Base-by-base conservation (phyloP, 2,113 vertebrate species). In the Coptodon rendalli region DNA sequence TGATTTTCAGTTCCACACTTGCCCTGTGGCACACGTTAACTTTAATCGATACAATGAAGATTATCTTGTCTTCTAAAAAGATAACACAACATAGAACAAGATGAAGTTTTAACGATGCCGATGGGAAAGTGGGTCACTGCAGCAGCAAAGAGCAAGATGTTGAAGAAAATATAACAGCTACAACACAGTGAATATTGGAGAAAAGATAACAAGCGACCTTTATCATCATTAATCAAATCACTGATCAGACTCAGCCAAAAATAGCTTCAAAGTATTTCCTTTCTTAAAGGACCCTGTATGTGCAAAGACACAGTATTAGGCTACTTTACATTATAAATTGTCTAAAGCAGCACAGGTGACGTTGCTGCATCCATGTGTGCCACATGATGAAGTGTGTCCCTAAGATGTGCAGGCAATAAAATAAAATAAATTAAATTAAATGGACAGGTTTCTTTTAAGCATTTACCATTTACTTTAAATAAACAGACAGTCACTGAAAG, bases 81-180 rank as follows among this genome's bases (percentile, higher is more conserved):
- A 93, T 93, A 91, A 90, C 76, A 80, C 43, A 38, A 80, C 81
- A 82, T 68, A 48, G 83, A 82, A 80, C 57, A 56, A 71, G 79
- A 82, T 73, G 48, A 82, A 79, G 38, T 84, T 90, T 85, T 86
- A 90, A 89, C 54, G 53, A 82, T 13, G 66, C n/a, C 3, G 56
- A 63, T 9, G 78, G 34, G 31, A 90, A 92, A 91, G 83, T 89
- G 78, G 89, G 91, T 89, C 90, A 82, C 5, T 19, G 83, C 85
- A 36, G 68, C 59, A 14, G 73, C 12, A 56, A 36, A 24, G 45
- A 56, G 59, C 11, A 16, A 71, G 34, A 48, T 48, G 11, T 1
- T 48, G 40, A 73, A 48, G 68, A 71, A 84, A 73, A 76, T 27
- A 10, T 24, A 52, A 68, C 52, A 61, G 78, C 54, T 19, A 3